A percentile compares a stretch with the other conserved stretches of the same genome.
Conservation (phyloP, 2,113 vertebrate species). For the human region GRCh38 chr13:90564501-90565000, state of each 20-base stretch:
- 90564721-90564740: constrained; percentile 38
- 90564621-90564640: neutral
- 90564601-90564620: neutral
- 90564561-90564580: neutral
- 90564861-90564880: neutral
- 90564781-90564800: constrained; percentile 34
- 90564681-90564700: neutral
- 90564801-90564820: neutral
- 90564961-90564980: neutral
- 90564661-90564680: neutral
- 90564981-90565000: neutral
- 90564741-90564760: neutral
- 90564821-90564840: neutral
- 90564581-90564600: neutral
- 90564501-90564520: neutral
- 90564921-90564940: neutral
- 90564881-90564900: neutral
- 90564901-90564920: neutral
- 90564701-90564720: neutral
- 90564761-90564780: neutral
- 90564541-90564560: neutral
- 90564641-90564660: neutral
- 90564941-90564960: neutral
- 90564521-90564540: neutral
- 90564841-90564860: neutral